phyloP scores from a whole-genome alignment of 2,888 invertebrate species.

The Drosophila kambysellisi region DNA sequence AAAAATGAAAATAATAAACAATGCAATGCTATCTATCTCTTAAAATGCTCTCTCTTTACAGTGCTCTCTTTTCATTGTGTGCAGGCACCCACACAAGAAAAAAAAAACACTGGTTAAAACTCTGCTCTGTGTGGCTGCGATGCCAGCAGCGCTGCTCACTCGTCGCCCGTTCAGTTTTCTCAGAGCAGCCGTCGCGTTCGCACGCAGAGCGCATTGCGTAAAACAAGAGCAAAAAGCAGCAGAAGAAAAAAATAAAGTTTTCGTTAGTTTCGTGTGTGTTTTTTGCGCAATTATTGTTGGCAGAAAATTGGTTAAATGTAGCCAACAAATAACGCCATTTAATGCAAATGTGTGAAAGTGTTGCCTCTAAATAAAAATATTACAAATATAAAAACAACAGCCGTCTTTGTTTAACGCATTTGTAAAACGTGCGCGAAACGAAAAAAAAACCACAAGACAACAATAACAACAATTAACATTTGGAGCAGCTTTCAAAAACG shows the following conservation, averaged over 20 bases:
- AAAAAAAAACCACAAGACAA: conserved; percentile 13
- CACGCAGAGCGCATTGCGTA: conserved; percentile 40
- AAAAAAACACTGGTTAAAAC: not conserved
- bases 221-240: conserved; percentile 9
- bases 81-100: not conserved
- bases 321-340: conserved; percentile 61
- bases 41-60: not conserved
- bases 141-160: conserved; percentile 8
- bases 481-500: conserved; percentile 63
- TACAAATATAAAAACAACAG: conserved; percentile 32
- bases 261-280: conserved; percentile 35
- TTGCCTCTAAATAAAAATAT: conserved; percentile 44
- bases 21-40: not conserved
- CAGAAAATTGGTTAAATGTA: conserved; percentile 34
- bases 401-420: conserved; percentile 41
- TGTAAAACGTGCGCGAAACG: conserved; percentile 13
- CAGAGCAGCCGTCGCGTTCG: conserved; percentile 46
- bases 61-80: not conserved
- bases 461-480: conserved; percentile 41
- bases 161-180: conserved; percentile 38
- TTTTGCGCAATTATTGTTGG: conserved; percentile 38
- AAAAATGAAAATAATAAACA: not conserved
- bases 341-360: conserved; percentile 79
- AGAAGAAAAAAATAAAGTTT: conserved; percentile 10
- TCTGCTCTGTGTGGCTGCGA: conserved; percentile 2